phyloP scores from a whole-genome alignment of 1,140 invertebrate species.

The Phymorhynchus buccinoides region DNA sequence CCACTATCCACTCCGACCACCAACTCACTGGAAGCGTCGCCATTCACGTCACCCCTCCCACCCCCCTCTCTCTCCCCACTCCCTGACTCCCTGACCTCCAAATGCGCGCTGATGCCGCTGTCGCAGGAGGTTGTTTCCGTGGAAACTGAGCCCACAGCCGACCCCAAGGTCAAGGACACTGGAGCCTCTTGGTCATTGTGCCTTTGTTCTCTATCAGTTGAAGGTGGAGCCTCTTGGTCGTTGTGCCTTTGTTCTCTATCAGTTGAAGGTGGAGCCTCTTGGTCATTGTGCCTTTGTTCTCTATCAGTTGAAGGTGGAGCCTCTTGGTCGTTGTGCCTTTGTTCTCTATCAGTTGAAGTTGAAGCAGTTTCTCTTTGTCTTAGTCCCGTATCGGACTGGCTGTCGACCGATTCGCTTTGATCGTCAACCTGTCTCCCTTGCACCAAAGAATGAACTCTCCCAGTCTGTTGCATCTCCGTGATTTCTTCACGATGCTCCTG shows the following conservation, averaged over 20 bases:
- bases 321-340: too few species aligned
- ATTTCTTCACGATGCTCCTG: background rate
- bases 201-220: too few species aligned
- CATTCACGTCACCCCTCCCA: too few species aligned
- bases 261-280: too few species aligned
- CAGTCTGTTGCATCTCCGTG: background rate
- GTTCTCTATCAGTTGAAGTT: background rate
- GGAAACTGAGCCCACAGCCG: background rate
- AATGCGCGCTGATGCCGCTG: conserved; percentile 15
- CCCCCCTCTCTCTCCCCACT: background rate
- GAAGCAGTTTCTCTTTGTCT: background rate
- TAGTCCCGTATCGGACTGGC: background rate
- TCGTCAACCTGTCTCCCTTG: background rate
- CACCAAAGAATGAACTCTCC: background rate
- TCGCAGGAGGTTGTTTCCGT: background rate
- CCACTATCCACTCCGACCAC: background rate
- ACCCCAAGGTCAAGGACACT: too few species aligned
- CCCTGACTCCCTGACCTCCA: background rate
- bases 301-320: too few species aligned
- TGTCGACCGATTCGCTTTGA: background rate
- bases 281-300: too few species aligned
- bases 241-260: too few species aligned
- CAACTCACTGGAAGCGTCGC: background rate
- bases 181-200: too few species aligned
- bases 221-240: too few species aligned